phyloP scores from a whole-genome alignment of 2,113 vertebrate genomes.

The Pitta sordida region DNA sequence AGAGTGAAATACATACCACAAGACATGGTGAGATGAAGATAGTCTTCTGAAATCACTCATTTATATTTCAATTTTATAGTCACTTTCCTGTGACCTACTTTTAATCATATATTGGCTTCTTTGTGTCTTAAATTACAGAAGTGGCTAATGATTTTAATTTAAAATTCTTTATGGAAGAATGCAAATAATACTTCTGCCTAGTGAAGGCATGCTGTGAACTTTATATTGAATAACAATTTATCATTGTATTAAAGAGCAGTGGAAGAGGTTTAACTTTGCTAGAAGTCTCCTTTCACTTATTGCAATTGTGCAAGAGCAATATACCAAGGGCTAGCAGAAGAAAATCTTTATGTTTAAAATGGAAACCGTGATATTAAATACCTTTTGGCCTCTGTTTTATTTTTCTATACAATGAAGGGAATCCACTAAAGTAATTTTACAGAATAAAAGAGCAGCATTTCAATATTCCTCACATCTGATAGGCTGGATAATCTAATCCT shows the following conservation, averaged over 20 bases:
- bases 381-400: not conserved
- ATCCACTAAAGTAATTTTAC: not conserved
- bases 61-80: conserved; percentile 21
- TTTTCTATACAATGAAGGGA: not conserved
- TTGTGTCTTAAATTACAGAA: not conserved
- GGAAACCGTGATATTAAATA: not conserved
- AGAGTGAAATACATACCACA: conserved; percentile 6
- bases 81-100: conserved; percentile 22
- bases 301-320: not conserved
- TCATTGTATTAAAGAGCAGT: not conserved
- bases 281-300: conserved; percentile 15
- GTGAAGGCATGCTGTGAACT: not conserved
- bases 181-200: conserved; percentile 57
- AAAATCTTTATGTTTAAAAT: conserved; percentile 45
- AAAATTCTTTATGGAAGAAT: conserved; percentile 38
- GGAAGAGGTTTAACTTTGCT: not conserved
- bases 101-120: conserved; percentile 26
- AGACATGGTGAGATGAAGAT: not conserved
- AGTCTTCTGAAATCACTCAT: conserved; percentile 6
- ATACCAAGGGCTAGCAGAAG: conserved; percentile 28
- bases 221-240: conserved; percentile 22
- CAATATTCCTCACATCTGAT: not conserved
- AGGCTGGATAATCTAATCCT: not conserved
- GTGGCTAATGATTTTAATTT: conserved; percentile 39
- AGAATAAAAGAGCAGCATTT: not conserved